Conservation (phyloP, 2,113 vertebrate genomes). For the Petromus typicus region DNA sequence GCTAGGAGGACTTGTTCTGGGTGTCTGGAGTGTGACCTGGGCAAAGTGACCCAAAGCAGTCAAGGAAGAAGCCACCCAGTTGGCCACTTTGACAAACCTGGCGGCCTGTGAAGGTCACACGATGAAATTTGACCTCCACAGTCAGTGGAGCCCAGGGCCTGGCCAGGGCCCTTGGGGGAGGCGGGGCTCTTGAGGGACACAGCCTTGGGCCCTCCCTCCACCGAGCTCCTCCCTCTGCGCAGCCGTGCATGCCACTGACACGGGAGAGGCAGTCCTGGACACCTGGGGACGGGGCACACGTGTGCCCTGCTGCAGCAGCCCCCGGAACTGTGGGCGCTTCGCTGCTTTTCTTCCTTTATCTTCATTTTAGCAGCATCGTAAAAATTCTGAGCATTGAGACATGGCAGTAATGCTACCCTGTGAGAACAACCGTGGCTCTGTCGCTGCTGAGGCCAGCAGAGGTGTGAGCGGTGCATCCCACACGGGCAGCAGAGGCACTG, state of each 20-base stretch:
- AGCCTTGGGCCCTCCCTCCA: background rate
- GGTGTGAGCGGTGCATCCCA: constrained; percentile 57
- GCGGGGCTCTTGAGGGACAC: fast-evolving
- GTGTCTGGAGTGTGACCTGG: background rate
- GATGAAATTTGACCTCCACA: background rate
- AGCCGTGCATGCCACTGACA: background rate
- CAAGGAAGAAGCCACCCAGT: background rate
- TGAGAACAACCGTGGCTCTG: constrained; percentile 70
- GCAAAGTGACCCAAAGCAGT: background rate
- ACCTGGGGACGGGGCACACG: background rate
- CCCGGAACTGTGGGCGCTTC: background rate
- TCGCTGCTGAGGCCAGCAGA: constrained; percentile 60
- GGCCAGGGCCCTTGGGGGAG: fast-evolving
- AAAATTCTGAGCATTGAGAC: constrained; percentile 78
- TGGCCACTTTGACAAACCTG: background rate
- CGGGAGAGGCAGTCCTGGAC: fast-evolving
- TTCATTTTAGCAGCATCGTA: constrained; percentile 68
- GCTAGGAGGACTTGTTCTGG: fast-evolving
- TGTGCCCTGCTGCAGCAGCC: too few species aligned
- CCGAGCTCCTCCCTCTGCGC: background rate
- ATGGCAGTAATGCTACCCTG: constrained; percentile 65
- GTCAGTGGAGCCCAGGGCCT: background rate
- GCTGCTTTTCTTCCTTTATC: background rate
- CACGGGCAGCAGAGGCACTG: constrained; percentile 75
- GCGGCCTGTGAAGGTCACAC: fast-evolving